These are phyloP conservation scores for Platerodrilus igneus DNA, from an alignment of 2,888 invertebrate genomes.

Conservation along the genomic window DNA sequence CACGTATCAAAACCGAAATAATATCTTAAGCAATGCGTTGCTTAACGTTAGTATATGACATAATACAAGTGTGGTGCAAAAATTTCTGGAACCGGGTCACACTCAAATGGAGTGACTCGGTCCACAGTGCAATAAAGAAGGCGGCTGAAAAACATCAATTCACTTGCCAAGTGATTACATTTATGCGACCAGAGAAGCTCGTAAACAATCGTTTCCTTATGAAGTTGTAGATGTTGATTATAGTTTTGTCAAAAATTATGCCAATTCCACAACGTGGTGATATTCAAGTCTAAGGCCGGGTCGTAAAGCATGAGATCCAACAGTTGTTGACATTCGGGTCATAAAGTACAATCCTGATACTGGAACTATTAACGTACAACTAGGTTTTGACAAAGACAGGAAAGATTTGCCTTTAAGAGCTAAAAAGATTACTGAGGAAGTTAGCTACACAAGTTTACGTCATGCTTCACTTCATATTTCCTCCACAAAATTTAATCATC, in stretches of 20 bases:
- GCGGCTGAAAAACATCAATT: constrained; percentile 1
- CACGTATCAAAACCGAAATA: constrained; percentile 6
- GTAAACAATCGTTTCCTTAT: constrained; percentile 3
- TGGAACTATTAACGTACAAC: not conserved
- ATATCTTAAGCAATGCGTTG: constrained; percentile 7
- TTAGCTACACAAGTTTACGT: no score
- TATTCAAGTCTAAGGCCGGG: constrained; percentile 7
- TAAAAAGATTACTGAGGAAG: not conserved
- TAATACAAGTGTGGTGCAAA: not conserved
- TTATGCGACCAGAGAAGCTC: constrained; percentile 1
- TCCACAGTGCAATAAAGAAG: not conserved
- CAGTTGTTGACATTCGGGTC: constrained; percentile 3
- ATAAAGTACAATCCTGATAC: constrained; percentile 3
- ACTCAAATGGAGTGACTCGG: no score
- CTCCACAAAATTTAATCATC: no score
- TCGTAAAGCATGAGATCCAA: not conserved
- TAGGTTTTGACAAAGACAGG: constrained; percentile 6
- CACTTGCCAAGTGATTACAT: constrained; percentile 4
- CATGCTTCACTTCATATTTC: no score
- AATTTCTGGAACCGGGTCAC: constrained; percentile 1
- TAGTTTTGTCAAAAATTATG: constrained; percentile 3
- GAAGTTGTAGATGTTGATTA: not conserved
- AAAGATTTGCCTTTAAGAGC: constrained; percentile 1
- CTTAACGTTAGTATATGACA: not conserved
- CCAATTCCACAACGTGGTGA: not conserved